These are phyloP conservation scores for Andrena chrysosceles DNA, from an alignment of 2,888 invertebrate species.

Conservation along the genomic window DNA sequence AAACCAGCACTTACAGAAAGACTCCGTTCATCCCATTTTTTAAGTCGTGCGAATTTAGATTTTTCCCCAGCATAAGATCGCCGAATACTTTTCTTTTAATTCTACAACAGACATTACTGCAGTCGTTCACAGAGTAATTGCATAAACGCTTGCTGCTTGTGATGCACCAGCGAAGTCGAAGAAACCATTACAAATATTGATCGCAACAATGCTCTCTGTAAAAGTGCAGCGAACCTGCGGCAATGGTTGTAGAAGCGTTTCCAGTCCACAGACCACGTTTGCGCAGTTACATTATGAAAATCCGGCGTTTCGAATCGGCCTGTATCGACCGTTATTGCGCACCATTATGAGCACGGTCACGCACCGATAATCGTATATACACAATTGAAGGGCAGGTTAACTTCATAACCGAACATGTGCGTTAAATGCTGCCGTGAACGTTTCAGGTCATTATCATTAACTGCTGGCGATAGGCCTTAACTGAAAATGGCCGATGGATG, in stretches of 20 bases:
- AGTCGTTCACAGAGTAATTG: background rate
- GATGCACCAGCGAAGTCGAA: conserved; percentile 2
- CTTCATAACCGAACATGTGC: conserved; percentile 42
- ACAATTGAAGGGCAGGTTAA: conserved; percentile 36
- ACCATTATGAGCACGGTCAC: conserved; percentile 31
- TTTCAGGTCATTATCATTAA: conserved; percentile 52
- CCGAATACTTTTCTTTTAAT: background rate
- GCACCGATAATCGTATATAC: conserved; percentile 42
- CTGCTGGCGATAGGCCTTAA: conserved; percentile 39
- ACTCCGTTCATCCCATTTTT: no score
- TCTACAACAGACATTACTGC: background rate
- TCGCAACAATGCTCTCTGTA: conserved; percentile 13
- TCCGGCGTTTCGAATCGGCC: conserved; percentile 31
- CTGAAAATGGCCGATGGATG: conserved; percentile 34
- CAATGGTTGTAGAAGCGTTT: background rate
- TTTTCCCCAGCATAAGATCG: no score
- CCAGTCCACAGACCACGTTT: background rate
- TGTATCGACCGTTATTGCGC: conserved; percentile 21
- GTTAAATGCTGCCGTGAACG: conserved; percentile 32
- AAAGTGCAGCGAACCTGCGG: conserved; percentile 15
- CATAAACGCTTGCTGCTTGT: background rate
- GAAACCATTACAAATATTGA: conserved; percentile 20
- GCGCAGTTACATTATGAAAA: conserved; percentile 37
- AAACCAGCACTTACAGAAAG: no score
- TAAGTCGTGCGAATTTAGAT: no score